Base-by-base conservation (phyloP, 2,113 vertebrate genomes). In the Alexandromys fortis region DNA sequence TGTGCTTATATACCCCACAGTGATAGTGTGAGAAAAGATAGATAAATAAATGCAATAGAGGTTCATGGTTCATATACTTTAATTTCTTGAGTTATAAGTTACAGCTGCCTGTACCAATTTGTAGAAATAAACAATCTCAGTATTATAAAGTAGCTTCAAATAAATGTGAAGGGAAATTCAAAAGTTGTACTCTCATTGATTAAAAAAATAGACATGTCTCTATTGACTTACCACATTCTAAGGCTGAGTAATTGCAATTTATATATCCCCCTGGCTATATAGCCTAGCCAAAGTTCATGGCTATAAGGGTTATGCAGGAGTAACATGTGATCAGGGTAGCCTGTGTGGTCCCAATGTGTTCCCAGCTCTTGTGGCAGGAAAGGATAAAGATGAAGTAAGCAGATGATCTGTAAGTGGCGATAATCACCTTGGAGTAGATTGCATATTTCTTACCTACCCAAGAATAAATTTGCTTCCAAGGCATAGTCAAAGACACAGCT, bases 51-150 rank as follows among this genome's bases (percentile, higher is more conserved):
- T 92, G 67, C 92, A 73, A 82, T 92, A 73, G 93, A 73, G 17
- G 87, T 90, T 86, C 95, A 87, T 52, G 79, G 90, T 89, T 96
- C 96, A 91, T 92, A 94, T 94, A 94, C 83, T 96, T 97, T 97
- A 94, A 95, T 95, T 96, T 89, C 95, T 96, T 90, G 93, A 93
- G 94, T 89, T 83, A 35, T 86, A 95, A 82, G 52, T 91, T 97
- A 92, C 42, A 94, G 72, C 81, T 96, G 52, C 77, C 93, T 96
- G 42, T 81, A 86, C 67, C 88, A 94, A 97, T 92, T 77, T 86
- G 89, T 72, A 88, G 88, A 92, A 82, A 93, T 45, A 91, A 47
- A 76, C 33, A 47, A 81, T 86, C 21, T 65, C 49, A 61, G 24
- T 65, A n/a, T 21, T 76, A n/a, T 79, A 93, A 91, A 92, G 30